phyloP scores from a whole-genome alignment of 2,113 vertebrate species.

The Ibidorhyncha struthersii region DNA sequence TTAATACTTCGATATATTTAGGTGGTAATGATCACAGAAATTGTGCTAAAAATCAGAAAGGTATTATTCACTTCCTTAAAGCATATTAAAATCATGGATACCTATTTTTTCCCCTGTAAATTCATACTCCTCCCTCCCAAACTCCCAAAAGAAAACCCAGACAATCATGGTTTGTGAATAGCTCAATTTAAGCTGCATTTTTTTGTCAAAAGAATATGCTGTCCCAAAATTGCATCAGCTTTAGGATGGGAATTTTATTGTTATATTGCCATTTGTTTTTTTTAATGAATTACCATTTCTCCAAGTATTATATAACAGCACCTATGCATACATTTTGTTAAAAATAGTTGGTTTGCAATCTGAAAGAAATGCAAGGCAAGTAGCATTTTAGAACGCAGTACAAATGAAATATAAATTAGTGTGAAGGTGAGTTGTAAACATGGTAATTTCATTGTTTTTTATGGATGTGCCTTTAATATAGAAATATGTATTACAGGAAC shows the following conservation, averaged over 20 bases:
- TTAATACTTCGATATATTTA: neutral
- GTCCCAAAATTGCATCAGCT: neutral
- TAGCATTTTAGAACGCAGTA: neutral
- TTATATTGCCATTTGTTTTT: neutral
- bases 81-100: neutral
- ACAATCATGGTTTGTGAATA: neutral
- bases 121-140: neutral
- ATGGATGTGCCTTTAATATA: neutral
- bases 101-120: neutral
- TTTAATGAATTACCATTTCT: neutral
- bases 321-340: neutral
- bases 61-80: neutral
- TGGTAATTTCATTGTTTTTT: neutral
- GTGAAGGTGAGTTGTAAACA: neutral
- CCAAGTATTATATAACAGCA: neutral
- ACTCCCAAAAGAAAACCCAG: neutral
- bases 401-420: neutral
- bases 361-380: neutral
- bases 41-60: neutral
- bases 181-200: neutral
- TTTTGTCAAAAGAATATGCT: neutral
- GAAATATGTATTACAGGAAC: neutral
- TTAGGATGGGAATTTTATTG: neutral
- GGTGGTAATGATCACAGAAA: neutral
- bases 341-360: neutral